Evolutionary conservation across 2,888 invertebrate genomes (phyloP).

Genomic region (Chrysolina oricalcia): DNA sequence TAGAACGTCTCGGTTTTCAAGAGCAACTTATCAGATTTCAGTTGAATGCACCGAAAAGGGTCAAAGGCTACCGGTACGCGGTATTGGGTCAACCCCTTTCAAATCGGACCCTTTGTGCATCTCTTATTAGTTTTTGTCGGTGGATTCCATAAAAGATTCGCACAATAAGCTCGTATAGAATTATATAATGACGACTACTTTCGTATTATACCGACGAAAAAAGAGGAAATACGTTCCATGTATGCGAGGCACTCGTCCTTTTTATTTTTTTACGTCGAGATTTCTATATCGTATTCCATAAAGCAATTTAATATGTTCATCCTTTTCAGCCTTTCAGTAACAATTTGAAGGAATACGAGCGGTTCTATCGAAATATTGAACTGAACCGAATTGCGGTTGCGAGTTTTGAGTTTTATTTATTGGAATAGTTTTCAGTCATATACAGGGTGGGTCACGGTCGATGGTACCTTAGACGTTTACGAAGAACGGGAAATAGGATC

Average conservation of each 20-base stretch:
- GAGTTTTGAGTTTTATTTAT: no score
- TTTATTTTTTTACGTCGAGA: slow-evolving; percentile 7
- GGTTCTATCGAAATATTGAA: no score
- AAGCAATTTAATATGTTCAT: slow-evolving; percentile 12
- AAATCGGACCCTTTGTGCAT: slow-evolving; percentile 65
- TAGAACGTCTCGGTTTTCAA: slow-evolving; percentile 36
- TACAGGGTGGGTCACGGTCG: no score
- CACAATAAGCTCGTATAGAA: slow-evolving; percentile 62
- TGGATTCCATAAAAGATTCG: slow-evolving; percentile 63
- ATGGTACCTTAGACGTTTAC: no score
- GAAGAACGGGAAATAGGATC: no score
- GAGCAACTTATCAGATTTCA: slow-evolving; percentile 60
- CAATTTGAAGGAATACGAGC: background rate
- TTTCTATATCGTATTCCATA: slow-evolving; percentile 19
- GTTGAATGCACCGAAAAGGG: slow-evolving; percentile 58
- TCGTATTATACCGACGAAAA: slow-evolving; percentile 28
- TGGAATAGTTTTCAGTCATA: no score
- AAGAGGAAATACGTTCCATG: slow-evolving; percentile 14
- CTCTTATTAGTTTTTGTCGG: slow-evolving; percentile 65
- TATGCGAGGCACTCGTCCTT: background rate
- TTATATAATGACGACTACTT: slow-evolving; percentile 57
- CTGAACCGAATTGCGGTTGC: no score
- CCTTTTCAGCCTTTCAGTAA: background rate
- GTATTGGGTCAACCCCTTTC: slow-evolving; percentile 61
- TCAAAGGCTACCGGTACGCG: slow-evolving; percentile 57